These are phyloP conservation scores for Dermatemys mawii DNA, from an alignment of 2,113 vertebrate genomes.

Conservation along the genomic window DNA sequence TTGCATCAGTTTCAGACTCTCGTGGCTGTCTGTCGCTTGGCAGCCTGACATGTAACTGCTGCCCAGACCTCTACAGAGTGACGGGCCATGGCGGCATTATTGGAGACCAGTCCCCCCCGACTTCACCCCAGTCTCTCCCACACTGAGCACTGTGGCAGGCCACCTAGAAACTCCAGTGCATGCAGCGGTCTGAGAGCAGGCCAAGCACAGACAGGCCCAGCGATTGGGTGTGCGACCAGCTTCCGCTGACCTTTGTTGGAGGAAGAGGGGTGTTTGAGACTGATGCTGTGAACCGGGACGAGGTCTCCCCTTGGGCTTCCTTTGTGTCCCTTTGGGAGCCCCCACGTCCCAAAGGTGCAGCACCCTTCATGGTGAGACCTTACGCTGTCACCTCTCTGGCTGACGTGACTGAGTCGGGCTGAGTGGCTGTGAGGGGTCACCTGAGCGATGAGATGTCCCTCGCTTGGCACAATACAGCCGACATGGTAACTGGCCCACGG, in stretches of 20 bases:
- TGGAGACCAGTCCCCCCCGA: not conserved
- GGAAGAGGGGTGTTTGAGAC: not conserved
- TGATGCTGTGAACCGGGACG: no score
- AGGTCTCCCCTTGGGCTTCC: no score
- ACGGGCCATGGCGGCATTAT: no score
- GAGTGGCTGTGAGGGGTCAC: not conserved
- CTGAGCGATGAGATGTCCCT: not conserved
- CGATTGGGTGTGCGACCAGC: no score
- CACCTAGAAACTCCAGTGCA: not conserved
- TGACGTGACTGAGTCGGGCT: not conserved
- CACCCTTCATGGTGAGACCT: not conserved
- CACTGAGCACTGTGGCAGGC: not conserved
- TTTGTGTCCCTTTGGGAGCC: not conserved
- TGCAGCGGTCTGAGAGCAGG: not conserved
- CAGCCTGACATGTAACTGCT: not conserved
- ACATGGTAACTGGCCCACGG: no score
- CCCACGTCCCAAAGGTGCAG: not conserved
- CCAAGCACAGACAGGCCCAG: not conserved
- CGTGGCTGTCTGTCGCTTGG: accelerated
- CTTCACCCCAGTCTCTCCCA: not conserved
- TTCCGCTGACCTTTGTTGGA: not conserved
- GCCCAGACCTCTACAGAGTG: not conserved
- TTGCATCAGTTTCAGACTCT: not conserved
- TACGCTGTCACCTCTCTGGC: not conserved
- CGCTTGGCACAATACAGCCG: not conserved